Conservation (phyloP, 2,797 vertebrate species). For the Pteronotus mesoamericanus region DNA sequence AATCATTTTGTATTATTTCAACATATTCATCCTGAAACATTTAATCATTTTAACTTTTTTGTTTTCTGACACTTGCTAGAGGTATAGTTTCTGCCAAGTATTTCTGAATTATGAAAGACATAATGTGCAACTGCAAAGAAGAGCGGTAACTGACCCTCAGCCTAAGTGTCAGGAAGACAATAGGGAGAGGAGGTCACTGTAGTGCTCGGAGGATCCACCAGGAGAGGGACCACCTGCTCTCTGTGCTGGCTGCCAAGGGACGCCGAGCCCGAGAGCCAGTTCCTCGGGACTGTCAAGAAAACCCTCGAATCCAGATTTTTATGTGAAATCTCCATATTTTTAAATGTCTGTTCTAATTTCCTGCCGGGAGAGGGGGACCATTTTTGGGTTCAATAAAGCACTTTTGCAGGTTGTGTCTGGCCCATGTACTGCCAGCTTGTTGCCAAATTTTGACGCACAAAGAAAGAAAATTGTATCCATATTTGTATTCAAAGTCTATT, state of each 20-base stretch:
- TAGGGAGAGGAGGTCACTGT: neutral
- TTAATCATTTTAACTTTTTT: neutral
- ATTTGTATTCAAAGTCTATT: conserved; percentile 2
- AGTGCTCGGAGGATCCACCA: neutral
- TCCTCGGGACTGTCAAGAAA: neutral
- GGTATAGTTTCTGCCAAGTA: neutral
- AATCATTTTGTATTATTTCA: neutral
- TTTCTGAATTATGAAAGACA: neutral
- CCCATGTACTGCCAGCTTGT: neutral
- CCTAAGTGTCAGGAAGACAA: neutral
- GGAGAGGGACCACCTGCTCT: neutral
- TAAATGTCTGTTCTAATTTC: neutral
- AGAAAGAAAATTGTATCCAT: neutral
- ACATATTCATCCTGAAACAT: conserved; percentile 11
- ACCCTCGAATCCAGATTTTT: neutral
- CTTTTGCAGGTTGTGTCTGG: neutral
- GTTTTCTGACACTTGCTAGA: neutral
- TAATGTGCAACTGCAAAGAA: neutral
- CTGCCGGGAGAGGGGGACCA: neutral
- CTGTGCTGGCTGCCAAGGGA: fast-evolving
- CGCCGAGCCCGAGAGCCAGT: too few species aligned
- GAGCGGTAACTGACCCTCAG: neutral
- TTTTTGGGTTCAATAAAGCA: neutral
- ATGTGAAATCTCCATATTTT: neutral
- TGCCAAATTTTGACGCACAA: neutral